phyloP scores from a whole-genome alignment of 2,113 vertebrate genomes.

The Atlantisia rogersi region DNA sequence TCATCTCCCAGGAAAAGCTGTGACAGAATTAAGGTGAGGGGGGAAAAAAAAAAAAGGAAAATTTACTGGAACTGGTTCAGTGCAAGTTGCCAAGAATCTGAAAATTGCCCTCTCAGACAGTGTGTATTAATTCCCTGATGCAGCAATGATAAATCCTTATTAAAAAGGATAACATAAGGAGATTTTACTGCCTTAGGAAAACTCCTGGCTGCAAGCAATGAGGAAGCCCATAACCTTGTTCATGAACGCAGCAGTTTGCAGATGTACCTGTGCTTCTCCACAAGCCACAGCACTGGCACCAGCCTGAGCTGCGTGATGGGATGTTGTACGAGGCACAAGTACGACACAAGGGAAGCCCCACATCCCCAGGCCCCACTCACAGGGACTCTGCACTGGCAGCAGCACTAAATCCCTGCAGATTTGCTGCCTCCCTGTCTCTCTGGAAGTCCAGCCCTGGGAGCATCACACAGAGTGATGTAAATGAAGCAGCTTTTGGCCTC shows the following conservation, averaged over 20 bases:
- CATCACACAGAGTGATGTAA: background rate
- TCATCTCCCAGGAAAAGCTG: conserved; percentile 13
- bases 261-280: accelerated
- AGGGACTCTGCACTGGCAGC: background rate
- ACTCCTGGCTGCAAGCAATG: background rate
- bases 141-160: conserved; percentile 44
- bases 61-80: background rate
- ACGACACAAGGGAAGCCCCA: background rate
- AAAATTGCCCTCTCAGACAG: conserved; percentile 41
- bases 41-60: background rate
- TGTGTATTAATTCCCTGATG: conserved; percentile 16
- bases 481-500: background rate
- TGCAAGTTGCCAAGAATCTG: background rate
- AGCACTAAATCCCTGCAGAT: background rate
- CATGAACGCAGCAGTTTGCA: background rate
- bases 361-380: background rate
- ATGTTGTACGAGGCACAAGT: accelerated
- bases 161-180: conserved; percentile 19
- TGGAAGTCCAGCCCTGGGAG: background rate
- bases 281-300: accelerated
- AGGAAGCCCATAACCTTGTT: background rate
- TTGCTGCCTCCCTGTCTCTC: background rate
- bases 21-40: conserved; percentile 16
- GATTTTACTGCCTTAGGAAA: conserved; percentile 11
- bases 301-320: background rate